Percentiles rank a stretch among this genome's conserved stretches.
phyloP scores from a whole-genome alignment of 1,140 invertebrate species.

The Drosophila micromelanica region DNA sequence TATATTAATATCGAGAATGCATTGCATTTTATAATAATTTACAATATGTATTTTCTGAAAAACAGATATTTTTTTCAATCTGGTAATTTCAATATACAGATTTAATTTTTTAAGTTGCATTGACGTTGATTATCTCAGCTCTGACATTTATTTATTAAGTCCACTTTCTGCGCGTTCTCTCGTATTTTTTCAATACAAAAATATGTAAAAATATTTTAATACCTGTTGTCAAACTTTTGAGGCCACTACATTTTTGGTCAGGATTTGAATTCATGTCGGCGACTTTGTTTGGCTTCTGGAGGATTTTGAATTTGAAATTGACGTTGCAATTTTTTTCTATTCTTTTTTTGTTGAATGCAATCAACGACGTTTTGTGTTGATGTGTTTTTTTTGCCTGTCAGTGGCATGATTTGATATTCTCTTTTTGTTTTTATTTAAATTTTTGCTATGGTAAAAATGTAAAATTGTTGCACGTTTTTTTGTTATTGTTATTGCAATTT shows the following conservation, averaged over 20 bases:
- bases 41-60: too few relatives aligned
- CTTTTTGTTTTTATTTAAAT: conserved; percentile 10
- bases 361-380: conserved; percentile 46
- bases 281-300: conserved; percentile 6
- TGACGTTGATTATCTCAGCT: neutral
- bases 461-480: conserved; percentile 42
- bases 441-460: conserved; percentile 39
- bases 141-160: neutral
- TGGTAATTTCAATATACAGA: neutral
- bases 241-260: neutral
- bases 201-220: conserved; percentile 7
- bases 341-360: conserved; percentile 53
- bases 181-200: too few relatives aligned
- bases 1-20: too few relatives aligned
- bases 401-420: conserved; percentile 59
- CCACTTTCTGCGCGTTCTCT: neutral
- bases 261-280: neutral
- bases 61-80: too few relatives aligned
- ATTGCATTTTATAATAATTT: too few relatives aligned
- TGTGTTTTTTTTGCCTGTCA: conserved; percentile 17
- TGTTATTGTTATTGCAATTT: conserved; percentile 38
- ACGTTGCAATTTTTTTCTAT: conserved; percentile 17
- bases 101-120: conserved; percentile 6
- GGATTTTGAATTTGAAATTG: conserved; percentile 21
- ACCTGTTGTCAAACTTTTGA: neutral